These are phyloP conservation scores for Platypus cylindrus DNA, from an alignment of 2,888 invertebrate species.

Conservation along the genomic window DNA sequence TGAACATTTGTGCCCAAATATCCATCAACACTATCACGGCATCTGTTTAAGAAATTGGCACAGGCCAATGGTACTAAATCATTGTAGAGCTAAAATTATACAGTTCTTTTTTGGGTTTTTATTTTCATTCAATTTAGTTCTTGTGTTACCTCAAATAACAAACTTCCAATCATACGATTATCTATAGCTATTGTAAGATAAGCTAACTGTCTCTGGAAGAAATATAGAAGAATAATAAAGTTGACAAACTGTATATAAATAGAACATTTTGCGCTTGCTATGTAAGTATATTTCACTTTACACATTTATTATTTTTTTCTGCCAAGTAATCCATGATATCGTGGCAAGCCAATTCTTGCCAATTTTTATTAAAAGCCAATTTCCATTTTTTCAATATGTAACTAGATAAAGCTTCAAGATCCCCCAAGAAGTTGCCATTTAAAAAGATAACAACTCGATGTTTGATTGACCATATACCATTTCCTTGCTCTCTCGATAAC, in stretches of 20 bases:
- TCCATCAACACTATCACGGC: conserved; percentile 36
- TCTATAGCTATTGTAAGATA: conserved; percentile 43
- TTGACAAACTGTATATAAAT: conserved; percentile 7
- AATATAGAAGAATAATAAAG: conserved; percentile 2
- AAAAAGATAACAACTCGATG: conserved; percentile 39
- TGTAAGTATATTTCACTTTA: conserved; percentile 15
- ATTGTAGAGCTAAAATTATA: conserved; percentile 38
- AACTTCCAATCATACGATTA: conserved; percentile 35
- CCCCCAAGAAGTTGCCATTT: conserved; percentile 41
- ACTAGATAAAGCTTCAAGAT: conserved; percentile 37
- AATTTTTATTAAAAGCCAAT: conserved; percentile 37
- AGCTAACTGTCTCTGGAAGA: conserved; percentile 43
- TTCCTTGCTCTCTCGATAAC: conserved; percentile 36
- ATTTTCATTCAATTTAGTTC: background rate
- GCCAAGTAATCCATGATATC: conserved; percentile 36
- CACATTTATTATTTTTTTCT: conserved; percentile 28
- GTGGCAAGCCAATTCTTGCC: conserved; percentile 34
- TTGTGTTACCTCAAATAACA: conserved; percentile 44
- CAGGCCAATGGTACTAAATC: conserved; percentile 46
- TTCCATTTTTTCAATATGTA: conserved; percentile 37
- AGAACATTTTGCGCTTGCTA: conserved; percentile 1
- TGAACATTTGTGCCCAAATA: conserved; percentile 47
- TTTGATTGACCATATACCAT: conserved; percentile 35
- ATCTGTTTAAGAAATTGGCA: conserved; percentile 44
- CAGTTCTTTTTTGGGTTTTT: background rate